A percentile compares a stretch with the other conserved stretches of the same genome.
Evolutionary conservation across 2,113 vertebrate species (phyloP).

Genomic region (Notothenia rossii): DNA sequence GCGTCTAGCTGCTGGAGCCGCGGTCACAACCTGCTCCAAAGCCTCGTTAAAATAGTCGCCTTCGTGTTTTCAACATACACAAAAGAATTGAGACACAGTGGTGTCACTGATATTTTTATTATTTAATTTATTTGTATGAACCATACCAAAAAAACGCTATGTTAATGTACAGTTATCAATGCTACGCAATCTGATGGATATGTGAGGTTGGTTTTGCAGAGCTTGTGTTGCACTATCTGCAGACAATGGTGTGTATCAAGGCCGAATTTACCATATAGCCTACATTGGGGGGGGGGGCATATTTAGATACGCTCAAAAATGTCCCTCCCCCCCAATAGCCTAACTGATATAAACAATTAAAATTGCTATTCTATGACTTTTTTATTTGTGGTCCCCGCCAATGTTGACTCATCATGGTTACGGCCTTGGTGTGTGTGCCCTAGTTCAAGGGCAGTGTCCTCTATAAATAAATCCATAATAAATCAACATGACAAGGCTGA

Average conservation of each 20-base stretch:
- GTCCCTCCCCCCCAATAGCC: too few species aligned
- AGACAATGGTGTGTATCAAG: not conserved
- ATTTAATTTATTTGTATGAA: not conserved
- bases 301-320: too few species aligned
- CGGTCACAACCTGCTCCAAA: slow-evolving; percentile 65
- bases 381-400: too few species aligned
- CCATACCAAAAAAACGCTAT: not conserved
- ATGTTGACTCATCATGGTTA: too few species aligned
- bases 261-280: too few species aligned
- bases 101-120: not conserved
- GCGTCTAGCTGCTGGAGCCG: slow-evolving; percentile 61
- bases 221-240: not conserved
- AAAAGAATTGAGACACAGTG: not conserved
- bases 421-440: not conserved
- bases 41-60: slow-evolving; percentile 43
- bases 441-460: slow-evolving; percentile 29
- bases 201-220: too few species aligned
- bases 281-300: too few species aligned
- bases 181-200: too few species aligned
- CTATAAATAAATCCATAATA: slow-evolving; percentile 29
- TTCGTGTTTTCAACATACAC: slow-evolving; percentile 27
- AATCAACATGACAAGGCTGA: slow-evolving; percentile 19
- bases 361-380: too few species aligned
- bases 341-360: too few species aligned
- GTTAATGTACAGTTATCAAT: too few species aligned